Conservation (phyloP, 2,113 vertebrate species). For the Calonectris borealis region DNA sequence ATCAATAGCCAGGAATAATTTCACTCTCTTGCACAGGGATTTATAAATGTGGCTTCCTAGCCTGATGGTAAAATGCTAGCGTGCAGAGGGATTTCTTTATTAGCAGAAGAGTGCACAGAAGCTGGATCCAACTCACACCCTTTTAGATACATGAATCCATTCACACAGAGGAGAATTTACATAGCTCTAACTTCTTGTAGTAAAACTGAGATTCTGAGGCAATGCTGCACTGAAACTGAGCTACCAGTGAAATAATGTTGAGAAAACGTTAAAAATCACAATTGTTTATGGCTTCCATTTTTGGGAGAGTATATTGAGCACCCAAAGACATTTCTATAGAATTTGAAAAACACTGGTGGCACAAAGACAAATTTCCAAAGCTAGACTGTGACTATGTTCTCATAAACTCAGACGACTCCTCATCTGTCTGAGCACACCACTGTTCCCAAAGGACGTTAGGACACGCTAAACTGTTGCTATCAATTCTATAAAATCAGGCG, state of each 20-base stretch:
- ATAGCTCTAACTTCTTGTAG: conserved; percentile 20
- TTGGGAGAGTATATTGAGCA: conserved; percentile 3
- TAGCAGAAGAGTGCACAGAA: conserved; percentile 5
- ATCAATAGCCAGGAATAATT: conserved; percentile 68
- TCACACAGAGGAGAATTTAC: conserved; percentile 20
- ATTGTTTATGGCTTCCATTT: conserved; percentile 17
- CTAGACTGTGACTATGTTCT: conserved; percentile 50
- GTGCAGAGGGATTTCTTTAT: conserved; percentile 31
- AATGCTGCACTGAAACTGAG: neutral
- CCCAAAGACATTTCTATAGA: conserved; percentile 52
- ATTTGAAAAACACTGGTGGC: conserved; percentile 49
- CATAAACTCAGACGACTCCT: conserved; percentile 55
- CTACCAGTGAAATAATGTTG: conserved; percentile 17
- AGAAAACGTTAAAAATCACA: conserved; percentile 23
- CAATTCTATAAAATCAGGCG: conserved; percentile 65
- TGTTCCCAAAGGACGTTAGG: conserved; percentile 46
- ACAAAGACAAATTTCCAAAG: conserved; percentile 60
- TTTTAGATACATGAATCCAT: neutral
- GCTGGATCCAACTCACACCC: conserved; percentile 21
- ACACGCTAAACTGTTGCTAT: conserved; percentile 67
- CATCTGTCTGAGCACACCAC: conserved; percentile 60
- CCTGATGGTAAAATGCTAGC: conserved; percentile 1
- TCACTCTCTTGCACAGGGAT: conserved; percentile 43
- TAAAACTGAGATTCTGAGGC: conserved; percentile 27
- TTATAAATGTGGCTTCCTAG: conserved; percentile 41